Evolutionary conservation across 2,888 invertebrate genomes (phyloP), one percentile per base, ranked within the genome.

Genomic region (Lepeophtheirus nordmannii): DNA sequence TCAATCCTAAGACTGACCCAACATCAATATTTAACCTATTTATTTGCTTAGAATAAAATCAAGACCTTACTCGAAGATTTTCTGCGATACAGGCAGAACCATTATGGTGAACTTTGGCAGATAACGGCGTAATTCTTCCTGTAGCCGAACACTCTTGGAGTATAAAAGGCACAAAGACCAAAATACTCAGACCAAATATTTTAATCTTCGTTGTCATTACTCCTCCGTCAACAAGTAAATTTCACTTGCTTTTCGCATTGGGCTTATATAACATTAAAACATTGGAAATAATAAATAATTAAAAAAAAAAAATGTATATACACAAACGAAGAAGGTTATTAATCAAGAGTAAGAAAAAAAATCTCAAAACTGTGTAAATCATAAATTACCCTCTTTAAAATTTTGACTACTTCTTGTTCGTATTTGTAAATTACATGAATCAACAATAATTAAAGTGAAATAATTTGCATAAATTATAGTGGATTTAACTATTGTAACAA

Each of bases 1-100:
- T 30, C 7, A 30, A 30, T 30, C 30, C 30, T 30, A 7, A 7
- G 30, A 30, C 30, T 5, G 30, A 2, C 7, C 30, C 30, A 30
- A 30, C 30, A 2, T 7, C 7, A 30, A 30, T 30, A 30, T 30
- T 30, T 30, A 30, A 7, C 7, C 2, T 7, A 30, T 30, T 5
- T 30, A 30, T 30, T 30, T 30, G 30, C 2, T 30, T 30, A 30
- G 7, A 30, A 30, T 30, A 7, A 30, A 57, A 10, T 57, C 9
- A 14, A 14, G 57, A 5, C 1, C 60, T 17, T 60, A 60, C 60
- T 38, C 60, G 60, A 38, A 60, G 60, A 30, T 60, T 60, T 37
- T 60, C 60, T 23, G 60, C 60, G 11, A 60, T 37, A 14, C 60
- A 60, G 38, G 60, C 37, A 23, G 38, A 37, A 30, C 38, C 60